These are phyloP conservation scores for Thera obeliscata DNA, from an alignment of 2,888 invertebrate species.

Conservation along the genomic window DNA sequence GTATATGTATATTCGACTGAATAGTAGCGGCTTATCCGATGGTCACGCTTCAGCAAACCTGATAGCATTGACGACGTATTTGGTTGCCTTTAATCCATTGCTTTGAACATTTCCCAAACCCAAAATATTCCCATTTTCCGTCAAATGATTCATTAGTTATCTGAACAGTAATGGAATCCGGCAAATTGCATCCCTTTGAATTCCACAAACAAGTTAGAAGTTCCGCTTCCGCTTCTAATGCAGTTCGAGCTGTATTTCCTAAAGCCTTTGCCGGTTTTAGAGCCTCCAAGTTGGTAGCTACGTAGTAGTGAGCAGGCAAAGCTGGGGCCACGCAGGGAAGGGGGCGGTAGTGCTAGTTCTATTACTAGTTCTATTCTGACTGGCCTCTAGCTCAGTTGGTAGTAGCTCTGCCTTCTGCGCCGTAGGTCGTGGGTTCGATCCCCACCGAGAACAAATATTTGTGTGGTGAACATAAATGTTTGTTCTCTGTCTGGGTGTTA, in stretches of 20 bases:
- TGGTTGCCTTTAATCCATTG: neutral
- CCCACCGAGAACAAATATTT: too few relatives aligned
- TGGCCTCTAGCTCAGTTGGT: too few relatives aligned
- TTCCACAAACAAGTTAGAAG: constrained; percentile 52
- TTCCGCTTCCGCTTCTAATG: constrained; percentile 48
- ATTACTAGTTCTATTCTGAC: too few relatives aligned
- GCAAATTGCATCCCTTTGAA: constrained; percentile 51
- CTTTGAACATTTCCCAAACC: constrained; percentile 9
- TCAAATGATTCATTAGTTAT: constrained; percentile 31
- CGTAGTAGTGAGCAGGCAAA: constrained; percentile 42
- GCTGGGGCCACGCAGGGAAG: neutral
- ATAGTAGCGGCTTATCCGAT: too few relatives aligned
- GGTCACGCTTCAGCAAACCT: neutral
- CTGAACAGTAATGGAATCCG: constrained; percentile 41
- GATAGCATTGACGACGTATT: neutral
- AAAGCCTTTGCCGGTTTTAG: constrained; percentile 51
- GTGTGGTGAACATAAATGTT: too few relatives aligned
- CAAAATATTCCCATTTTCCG: constrained; percentile 3
- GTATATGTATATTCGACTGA: too few relatives aligned
- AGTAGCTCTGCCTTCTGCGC: too few relatives aligned
- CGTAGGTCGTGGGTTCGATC: too few relatives aligned
- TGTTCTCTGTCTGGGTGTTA: too few relatives aligned
- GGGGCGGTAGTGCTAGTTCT: neutral
- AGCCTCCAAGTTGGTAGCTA: constrained; percentile 49
- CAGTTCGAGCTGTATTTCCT: constrained; percentile 48